phyloP scores from a whole-genome alignment of 2,888 invertebrate species.

The Synanthedon myopaeformis region DNA sequence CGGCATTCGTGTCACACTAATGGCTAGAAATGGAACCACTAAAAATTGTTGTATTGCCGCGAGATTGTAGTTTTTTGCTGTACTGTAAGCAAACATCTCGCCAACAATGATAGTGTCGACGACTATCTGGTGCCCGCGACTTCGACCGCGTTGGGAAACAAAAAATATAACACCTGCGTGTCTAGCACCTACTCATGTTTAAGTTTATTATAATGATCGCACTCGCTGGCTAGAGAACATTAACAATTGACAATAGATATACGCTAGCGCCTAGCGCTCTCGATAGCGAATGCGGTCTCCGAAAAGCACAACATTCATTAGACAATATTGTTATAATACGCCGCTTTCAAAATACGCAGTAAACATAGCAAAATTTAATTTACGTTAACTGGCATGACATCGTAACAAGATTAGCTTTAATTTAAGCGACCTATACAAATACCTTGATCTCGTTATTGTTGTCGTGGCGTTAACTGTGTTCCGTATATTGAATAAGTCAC shows the following conservation, averaged over 20 bases:
- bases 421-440: constrained; percentile 41
- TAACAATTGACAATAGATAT: too few relatives aligned
- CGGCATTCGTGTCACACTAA: constrained; percentile 38
- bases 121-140: too few relatives aligned
- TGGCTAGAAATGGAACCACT: constrained; percentile 25
- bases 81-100: not conserved
- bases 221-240: too few relatives aligned
- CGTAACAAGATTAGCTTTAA: constrained; percentile 35
- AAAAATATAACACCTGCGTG: too few relatives aligned
- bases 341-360: constrained; percentile 2
- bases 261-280: too few relatives aligned
- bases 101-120: not conserved
- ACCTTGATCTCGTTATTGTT: constrained; percentile 40
- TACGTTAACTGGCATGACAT: constrained; percentile 25
- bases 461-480: constrained; percentile 12
- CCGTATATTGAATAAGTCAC: constrained; percentile 25
- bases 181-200: too few relatives aligned
- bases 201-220: too few relatives aligned
- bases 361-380: constrained; percentile 29
- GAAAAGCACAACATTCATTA: too few relatives aligned
- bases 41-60: constrained; percentile 32
- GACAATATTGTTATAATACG: not conserved
- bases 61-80: constrained; percentile 22
- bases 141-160: too few relatives aligned
- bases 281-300: too few relatives aligned